Conservation (phyloP, 2,888 invertebrate genomes). For the Myathropa florea region DNA sequence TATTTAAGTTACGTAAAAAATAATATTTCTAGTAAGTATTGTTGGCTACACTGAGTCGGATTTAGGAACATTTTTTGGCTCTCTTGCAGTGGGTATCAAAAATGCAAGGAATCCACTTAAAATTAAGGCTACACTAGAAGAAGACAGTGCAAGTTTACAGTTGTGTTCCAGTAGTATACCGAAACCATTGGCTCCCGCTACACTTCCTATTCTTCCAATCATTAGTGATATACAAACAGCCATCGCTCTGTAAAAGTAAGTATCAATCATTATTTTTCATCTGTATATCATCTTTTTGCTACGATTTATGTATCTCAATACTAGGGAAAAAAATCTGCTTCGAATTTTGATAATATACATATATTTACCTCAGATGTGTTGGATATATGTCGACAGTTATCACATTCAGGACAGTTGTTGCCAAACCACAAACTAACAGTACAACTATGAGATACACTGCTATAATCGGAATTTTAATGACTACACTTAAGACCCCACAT, state of each 20-base stretch:
- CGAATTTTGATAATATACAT: too few species aligned
- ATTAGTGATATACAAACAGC: slow-evolving; percentile 74
- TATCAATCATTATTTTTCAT: slow-evolving; percentile 49
- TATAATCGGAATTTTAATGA: slow-evolving; percentile 37
- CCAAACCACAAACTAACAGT: slow-evolving; percentile 40
- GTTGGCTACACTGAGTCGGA: not conserved
- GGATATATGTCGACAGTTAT: slow-evolving; percentile 61
- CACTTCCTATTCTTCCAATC: slow-evolving; percentile 73
- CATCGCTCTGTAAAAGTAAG: slow-evolving; percentile 75
- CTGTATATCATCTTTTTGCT: too few species aligned
- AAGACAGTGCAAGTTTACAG: slow-evolving; percentile 69
- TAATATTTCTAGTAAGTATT: not conserved
- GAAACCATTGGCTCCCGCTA: slow-evolving; percentile 72
- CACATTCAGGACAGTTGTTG: slow-evolving; percentile 45
- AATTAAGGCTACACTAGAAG: slow-evolving; percentile 68
- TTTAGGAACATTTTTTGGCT: not conserved
- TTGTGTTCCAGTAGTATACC: slow-evolving; percentile 73
- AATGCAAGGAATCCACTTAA: slow-evolving; percentile 67
- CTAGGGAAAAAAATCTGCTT: too few species aligned
- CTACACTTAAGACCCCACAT: slow-evolving; percentile 35
- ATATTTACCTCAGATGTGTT: slow-evolving; percentile 54
- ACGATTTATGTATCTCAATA: too few species aligned
- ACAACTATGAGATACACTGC: slow-evolving; percentile 41
- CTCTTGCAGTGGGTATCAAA: slow-evolving; percentile 51
- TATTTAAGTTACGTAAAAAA: not conserved